Base-by-base conservation (phyloP, 2,888 invertebrate genomes). In the Allolobophora icterica region DNA sequence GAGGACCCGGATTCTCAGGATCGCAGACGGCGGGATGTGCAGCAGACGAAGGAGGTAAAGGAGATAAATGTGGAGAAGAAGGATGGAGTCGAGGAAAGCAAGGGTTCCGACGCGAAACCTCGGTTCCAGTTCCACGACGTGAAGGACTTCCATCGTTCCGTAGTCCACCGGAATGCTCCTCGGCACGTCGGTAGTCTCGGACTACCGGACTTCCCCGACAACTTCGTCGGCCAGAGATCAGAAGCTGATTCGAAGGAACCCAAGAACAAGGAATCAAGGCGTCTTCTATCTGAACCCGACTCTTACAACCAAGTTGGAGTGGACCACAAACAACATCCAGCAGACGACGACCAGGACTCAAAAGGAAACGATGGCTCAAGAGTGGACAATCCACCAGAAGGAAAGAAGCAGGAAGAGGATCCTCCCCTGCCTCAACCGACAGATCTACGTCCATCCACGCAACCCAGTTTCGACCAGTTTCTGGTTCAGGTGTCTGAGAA, bases 401-500 rank as follows among this genome's bases (percentile, higher is more conserved):
- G 30, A 84, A 90, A 33, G 34, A 33, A 30, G 71, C 30, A 84
- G 84, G 90, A 83, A 21, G 34, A 42, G 38, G 34, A 83, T 34
- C 21, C 13, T 34, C 15, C 87, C 35, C 1, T n/a, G 71, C 71
- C 8, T 71, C 71, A 8, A 0, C 71, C 71, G 30, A 71, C 71
- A n/a, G n/a, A 71, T 71, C 71, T 8, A 30, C 8, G 2, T 71
- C 71, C 30, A 42, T 38, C n/a, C 8, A 21, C 58, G 34, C 34
- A 30, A 21, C 58, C 93, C 19, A 94, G 94, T 89, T 94, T 94
- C 92, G 94, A 94, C 89, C 94, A 95, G 92, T 94, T 94, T 90
- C 90, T 94, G 30, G 94, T 94, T 4, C 94, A 94, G 89, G 92
- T 94, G n/a, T 91, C 92, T 52, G 94, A 94, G 35, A 93, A 93